Evolutionary conservation across 2,113 vertebrate species (phyloP), one percentile per base, ranked within the genome.

Genomic region (Pseudopodoces humilis): DNA sequence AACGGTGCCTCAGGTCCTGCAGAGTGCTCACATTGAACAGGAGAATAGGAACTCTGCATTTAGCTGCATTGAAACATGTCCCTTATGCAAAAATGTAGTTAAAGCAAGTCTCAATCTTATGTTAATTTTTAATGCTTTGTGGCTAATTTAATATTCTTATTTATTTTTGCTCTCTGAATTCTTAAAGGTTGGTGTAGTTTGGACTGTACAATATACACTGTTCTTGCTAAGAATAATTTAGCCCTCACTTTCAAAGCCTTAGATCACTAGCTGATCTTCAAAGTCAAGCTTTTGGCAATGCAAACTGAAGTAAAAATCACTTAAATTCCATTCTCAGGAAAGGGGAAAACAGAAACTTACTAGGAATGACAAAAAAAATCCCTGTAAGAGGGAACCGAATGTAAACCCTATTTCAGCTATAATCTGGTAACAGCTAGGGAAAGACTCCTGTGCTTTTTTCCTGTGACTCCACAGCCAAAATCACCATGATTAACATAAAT

Each of bases 401-500:
- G 37, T 75, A 82, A 94, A 86, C 37, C 44, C 80, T 75, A 86
- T 78, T 94, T 92, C 72, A 91, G 30, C 41, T 69, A 20, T 91
- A 87, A 83, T 72, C 65, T 78, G 53, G 44, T 93, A 93, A 85
- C 46, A 86, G 79, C 53, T 39, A 68, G 27, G 64, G 68, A 93
- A 90, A 47, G 47, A 77, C 60, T 92, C 39, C 50, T 39, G 59
- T 50, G 50, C 14, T 50, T 91, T 93, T 87, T 93, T 69, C 47
- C 58, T 92, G 68, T 88, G 92, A 92, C 53, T 95, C 49, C n/a
- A 33, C 55, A 92, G 83, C 53, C 70, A 87, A 58, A 78, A 86
- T 92, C 83, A 92, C 53, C 46, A 49, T 78, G 46, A 94, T 97
- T 93, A 95, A 64, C 76, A 58, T 68, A 93, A 94, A 84, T 79